Evolutionary conservation across 2,113 vertebrate species (phyloP), one percentile per base, ranked within the genome.

Genomic region (Lynx canadensis): DNA sequence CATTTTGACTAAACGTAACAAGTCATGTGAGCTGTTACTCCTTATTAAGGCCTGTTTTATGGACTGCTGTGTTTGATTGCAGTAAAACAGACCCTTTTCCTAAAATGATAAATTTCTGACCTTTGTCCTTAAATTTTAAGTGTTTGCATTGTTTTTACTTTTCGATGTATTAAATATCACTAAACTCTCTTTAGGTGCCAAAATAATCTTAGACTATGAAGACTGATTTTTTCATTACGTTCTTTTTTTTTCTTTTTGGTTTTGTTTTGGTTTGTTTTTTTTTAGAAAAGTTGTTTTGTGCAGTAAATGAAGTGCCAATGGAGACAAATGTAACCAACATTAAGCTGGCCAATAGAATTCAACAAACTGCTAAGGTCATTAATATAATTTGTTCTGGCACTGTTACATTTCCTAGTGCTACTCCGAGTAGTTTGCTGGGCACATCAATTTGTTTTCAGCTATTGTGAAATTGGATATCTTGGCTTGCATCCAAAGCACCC

Each of bases 391-490:
- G 99, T 99, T 99, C 99, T 99, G 99, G 99, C 99, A 99, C 98
- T 92, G 98, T 96, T 99, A 98, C 98, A 99, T 98, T 99, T 99
- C 99, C 99, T 99, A 98, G 99, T 99, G 99, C 99, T 99, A 98
- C 98, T 98, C 98, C 97, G 99, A 98, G 99, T 99, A 99, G 99
- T 99, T 99, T 99, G 98, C 99, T 97, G 99, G 99, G 99, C 99
- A 99, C 99, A 99, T 99, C 99, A 99, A 99, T 99, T 99, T 99
- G 99, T 99, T 99, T 99, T 99, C 99, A 98, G 99, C 99, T 99
- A 99, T 99, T 99, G 99, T 99, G 99, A 99, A 99, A 99, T 99
- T 98, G 99, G 98, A 99, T 99, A 99, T 99, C 98, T 99, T 99
- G 99, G 99, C 99, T 98, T 97, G 90, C 97, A 96, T 99, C 99